A percentile compares a stretch with the other conserved stretches of the same genome.
phyloP scores from a whole-genome alignment of 2,797 vertebrate genomes.

The Helicolenus hilgendorfi region DNA sequence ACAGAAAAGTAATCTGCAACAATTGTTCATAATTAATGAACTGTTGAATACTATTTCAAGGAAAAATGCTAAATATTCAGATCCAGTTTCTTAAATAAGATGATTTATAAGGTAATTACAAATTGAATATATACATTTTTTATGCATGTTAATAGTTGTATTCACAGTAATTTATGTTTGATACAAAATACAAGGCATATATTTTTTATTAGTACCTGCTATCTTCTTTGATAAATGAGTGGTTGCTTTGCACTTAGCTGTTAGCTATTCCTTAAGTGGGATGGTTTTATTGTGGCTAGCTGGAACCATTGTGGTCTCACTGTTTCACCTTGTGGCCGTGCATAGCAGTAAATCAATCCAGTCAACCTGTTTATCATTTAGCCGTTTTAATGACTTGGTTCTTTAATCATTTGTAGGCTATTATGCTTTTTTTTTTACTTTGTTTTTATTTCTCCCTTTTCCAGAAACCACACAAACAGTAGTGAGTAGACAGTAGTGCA shows the following conservation, averaged over 20 bases:
- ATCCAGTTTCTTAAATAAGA: too few relatives aligned
- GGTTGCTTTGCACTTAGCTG: not conserved
- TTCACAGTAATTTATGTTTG: not conserved
- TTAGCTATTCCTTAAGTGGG: not conserved
- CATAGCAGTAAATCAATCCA: too few relatives aligned
- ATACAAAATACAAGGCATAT: not conserved
- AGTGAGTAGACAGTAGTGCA: too few relatives aligned
- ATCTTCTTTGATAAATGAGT: not conserved
- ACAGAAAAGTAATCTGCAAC: not conserved
- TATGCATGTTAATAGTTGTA: not conserved
- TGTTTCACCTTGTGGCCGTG: too few relatives aligned
- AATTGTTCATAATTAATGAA: not conserved
- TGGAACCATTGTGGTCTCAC: not conserved
- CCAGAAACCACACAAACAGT: not conserved
- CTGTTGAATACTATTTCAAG: not conserved
- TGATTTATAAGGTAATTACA: not conserved
- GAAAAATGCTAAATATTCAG: not conserved
- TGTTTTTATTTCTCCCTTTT: not conserved
- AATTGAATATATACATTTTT: fast-evolving
- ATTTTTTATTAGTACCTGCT: not conserved
- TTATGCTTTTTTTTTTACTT: not conserved
- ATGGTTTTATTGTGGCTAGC: not conserved
- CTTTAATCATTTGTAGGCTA: too few relatives aligned
- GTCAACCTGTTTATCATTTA: too few relatives aligned
- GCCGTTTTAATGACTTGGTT: too few relatives aligned